Evolutionary conservation across 2,888 invertebrate genomes (phyloP), one percentile per base, ranked within the genome.

Genomic region (Pyrocoelia pectoralis): DNA sequence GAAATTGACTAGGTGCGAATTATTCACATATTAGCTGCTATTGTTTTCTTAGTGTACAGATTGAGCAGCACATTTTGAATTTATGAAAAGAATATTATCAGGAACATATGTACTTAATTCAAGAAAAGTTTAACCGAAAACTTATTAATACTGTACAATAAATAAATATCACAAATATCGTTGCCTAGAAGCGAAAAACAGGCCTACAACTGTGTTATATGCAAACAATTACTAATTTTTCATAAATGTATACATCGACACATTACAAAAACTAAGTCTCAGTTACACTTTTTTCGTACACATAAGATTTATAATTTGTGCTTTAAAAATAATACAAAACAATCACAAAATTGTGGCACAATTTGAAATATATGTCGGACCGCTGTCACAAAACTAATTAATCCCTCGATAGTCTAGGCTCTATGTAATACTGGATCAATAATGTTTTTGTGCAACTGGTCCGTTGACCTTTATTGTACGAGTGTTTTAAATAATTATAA

Each of bases 151-250:
- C 24, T 24, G 24, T 24, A 24, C 24, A 68, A 70, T 67, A 70
- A 70, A 71, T 65, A 65, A 75, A 74, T 74, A 74, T 74, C 74
- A 74, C 74, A 74, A 72, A 69, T 57, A 68, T 74, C 70, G 74
- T 68, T 73, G 72, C 67, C 65, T 64, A 68, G 59, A 62, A 43
- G 53, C 53, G 54, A 57, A 56, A 54, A 63, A 56, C 6, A 63
- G 57, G 57, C 54, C 63, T 54, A 48, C 24, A 24, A 6, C n/a
- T 62, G 53, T 57, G 51, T 51, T 50, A 19, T 24, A 50, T 15
- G 28, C 43, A 43, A 50, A 24, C 29, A 50, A 50, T 33, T 53
- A 38, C 41, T 53, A 29, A 41, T n/a, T n/a, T n/a, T n/a, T n/a
- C 4, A 24, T 24, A 3, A 6, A 43, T 12, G 19, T 41, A 55